Evolutionary conservation across 2,888 invertebrate species (phyloP), one percentile per base, ranked within the genome.

Genomic region (Choreutis nemorana): DNA sequence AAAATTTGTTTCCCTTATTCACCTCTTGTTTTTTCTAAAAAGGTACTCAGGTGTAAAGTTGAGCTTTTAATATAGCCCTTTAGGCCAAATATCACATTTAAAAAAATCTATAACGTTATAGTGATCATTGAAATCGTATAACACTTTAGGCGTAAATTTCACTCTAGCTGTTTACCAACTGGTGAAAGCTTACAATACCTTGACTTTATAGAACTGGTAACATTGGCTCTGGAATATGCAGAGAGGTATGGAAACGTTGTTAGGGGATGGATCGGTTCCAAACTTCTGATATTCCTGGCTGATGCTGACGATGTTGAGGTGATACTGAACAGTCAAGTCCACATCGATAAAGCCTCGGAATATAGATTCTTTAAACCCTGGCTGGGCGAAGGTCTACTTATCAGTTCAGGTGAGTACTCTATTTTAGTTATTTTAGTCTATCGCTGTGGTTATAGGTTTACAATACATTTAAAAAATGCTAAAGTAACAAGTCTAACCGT

Each of bases 361-460:
- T 90, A 90, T 52, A 71, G 82, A 35, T 89, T 87, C 61, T 90
- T 90, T 59, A 83, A 88, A 48, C 90, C 90, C 0, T 91, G 90
- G 90, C 83, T 91, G 28, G 90, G 90, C 10, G 84, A 90, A 49
- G 90, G 90, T 33, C 73, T 90, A 5, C 83, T 90, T 7, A 90
- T 90, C 31, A 90, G 90, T 35, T 83, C 86, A 35, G 87, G 87
- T 81, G 55, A 33, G 16, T 26, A 3, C 14, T 7, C 5, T 18
- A 18, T 6, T 6, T 18, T 6, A 8, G 8, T 18, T 6, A 18
- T 6, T 23, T n/a, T 23, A 11, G 11, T 7, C 23, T 5, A n/a
- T 5, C 18, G 8, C 18, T 6, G 5, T 18, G 18, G 18, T 18
- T 18, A 18, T 18, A 8, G 4, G 18, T 6, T 5, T 8, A 5